Evolutionary conservation across 1,140 invertebrate species (phyloP).

Genomic region (Vanessa tameamea): DNA sequence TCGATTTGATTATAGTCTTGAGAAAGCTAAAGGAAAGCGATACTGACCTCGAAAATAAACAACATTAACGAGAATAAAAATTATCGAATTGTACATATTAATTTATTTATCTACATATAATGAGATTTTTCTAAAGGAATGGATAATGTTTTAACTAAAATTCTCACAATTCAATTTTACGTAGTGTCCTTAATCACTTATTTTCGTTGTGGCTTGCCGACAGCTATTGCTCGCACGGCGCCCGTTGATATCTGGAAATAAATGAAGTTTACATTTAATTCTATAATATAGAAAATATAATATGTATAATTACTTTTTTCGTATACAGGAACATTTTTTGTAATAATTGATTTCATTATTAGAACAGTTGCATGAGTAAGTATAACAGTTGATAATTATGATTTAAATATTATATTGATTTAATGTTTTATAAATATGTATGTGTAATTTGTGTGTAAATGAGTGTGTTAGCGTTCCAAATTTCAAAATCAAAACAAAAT

Average conservation of each 20-base stretch:
- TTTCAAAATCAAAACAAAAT: neutral
- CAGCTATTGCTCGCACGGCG: constrained; percentile 73
- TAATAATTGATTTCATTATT: too few species aligned
- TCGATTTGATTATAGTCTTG: constrained; percentile 42
- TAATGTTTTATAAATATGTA: too few species aligned
- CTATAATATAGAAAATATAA: neutral
- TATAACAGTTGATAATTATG: too few species aligned
- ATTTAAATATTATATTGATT: too few species aligned
- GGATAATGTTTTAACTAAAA: constrained; percentile 54
- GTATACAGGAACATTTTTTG: too few species aligned
- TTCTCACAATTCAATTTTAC: constrained; percentile 52
- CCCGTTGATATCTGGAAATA: constrained; percentile 72
- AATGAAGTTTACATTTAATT: constrained; percentile 8
- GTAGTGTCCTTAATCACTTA: constrained; percentile 72
- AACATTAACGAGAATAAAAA: constrained; percentile 29
- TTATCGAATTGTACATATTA: constrained; percentile 60
- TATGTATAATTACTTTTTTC: too few species aligned
- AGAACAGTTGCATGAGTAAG: too few species aligned
- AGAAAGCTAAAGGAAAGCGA: constrained; percentile 58
- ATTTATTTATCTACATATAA: constrained; percentile 61
- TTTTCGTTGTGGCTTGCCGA: constrained; percentile 72
- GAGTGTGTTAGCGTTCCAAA: too few species aligned
- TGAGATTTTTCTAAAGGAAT: constrained; percentile 63
- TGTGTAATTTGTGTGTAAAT: too few species aligned
- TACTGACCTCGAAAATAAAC: constrained; percentile 58